phyloP scores from a whole-genome alignment of 2,113 vertebrate species.

The Gulo gulo region DNA sequence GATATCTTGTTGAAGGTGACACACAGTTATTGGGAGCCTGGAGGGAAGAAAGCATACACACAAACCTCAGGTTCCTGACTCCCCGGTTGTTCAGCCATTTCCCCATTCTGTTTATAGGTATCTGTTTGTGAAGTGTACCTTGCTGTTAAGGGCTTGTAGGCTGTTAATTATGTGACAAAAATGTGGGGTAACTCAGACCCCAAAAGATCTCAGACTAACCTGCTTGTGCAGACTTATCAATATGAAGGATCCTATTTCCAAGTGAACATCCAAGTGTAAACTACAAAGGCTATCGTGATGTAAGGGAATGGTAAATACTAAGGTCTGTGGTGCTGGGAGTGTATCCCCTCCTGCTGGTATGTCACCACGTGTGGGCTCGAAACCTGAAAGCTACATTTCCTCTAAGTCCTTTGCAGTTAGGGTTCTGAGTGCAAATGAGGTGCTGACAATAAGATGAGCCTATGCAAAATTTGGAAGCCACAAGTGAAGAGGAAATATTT shows the following conservation, averaged over 20 bases:
- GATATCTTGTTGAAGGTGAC: constrained; percentile 45
- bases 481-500: neutral
- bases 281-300: neutral
- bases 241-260: neutral
- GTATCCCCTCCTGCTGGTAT: neutral
- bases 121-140: neutral
- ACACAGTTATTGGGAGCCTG: neutral
- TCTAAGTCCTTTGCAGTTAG: neutral
- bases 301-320: neutral
- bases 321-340: neutral
- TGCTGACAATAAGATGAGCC: neutral
- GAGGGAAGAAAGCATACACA: neutral
- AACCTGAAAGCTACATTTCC: neutral
- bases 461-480: neutral
- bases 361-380: neutral
- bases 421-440: neutral
- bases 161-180: neutral
- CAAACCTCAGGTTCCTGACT: neutral
- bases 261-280: neutral
- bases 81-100: neutral
- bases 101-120: neutral
- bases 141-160: neutral
- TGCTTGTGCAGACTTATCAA: neutral
- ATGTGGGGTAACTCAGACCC: neutral
- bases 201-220: neutral